Evolutionary conservation across 1,140 invertebrate genomes (phyloP), one percentile per base, ranked within the genome.

Genomic region (Hyles euphorbiae): DNA sequence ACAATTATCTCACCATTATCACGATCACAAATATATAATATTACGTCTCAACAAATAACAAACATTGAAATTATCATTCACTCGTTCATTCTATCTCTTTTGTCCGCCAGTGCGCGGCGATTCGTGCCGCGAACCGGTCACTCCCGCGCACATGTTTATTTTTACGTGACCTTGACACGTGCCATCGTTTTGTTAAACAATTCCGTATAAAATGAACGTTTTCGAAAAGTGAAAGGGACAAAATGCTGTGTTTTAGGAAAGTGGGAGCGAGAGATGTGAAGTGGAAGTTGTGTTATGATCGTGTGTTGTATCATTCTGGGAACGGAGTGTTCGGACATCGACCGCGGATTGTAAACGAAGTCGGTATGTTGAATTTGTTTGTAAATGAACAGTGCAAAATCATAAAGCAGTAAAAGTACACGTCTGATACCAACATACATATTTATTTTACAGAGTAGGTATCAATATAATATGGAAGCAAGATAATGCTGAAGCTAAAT

Each of bases 291-390:
- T 33, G 66, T 56, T 70, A 50, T 49, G 64, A 74, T 43, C 61
- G 76, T 33, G 50, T 70, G 54, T 74, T 68, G 32, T 87, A 87
- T 56, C 78, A 87, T 63, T 87, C 83, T 3, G 84, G 84, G 54
- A 57, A 72, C 49, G 84, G 84, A 54, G 81, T 87, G 62, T 87
- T 86, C 78, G 84, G 84, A 3, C 84, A 87, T 83, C 82, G 84
- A 76, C 84, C 84, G 62, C 61, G 65, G 52, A 69, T 65, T 49
- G 63, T 73, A 48, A 76, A 73, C 53, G 77, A 87, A 61, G 59
- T 50, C 59, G 84, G 84, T 87, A 78, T 53, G 79, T 68, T 43
- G 40, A 44, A 11, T 9, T 57, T 6, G 9, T 6, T n/a, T 48
- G 46, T 11, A 8, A 48, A 22, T 48, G 12, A 5, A 11, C 8